Evolutionary conservation across 2,797 vertebrate species (phyloP), one percentile per base, ranked within the genome.

Genomic region (Ptychobarbus kaznakovi): DNA sequence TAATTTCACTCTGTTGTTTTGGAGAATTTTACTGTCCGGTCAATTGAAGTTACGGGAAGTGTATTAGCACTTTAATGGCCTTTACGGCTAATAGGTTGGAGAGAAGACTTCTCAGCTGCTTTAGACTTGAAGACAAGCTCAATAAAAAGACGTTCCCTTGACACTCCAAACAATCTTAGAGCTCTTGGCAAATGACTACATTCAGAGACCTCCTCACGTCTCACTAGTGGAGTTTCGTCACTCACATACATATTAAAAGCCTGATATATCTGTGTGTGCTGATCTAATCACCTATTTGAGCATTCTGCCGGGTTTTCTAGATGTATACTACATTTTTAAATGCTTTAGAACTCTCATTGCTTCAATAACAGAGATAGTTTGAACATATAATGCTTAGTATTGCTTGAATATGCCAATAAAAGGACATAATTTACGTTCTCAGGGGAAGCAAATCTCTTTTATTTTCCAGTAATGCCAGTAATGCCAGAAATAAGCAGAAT

Each of bases 61-160:
- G 69, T 82, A 84, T 87, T 87, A 87, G 68, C 68, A 79, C 56
- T 80, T 82, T 87, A 86, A 89, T 87, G 80, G 74, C 73, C 83
- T 84, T 80, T 77, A 87, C 86, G 72, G 56, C 65, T 61, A 28
- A 84, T 56, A 80, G 56, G 74, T 12, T 85, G 58, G 32, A 83
- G 53, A 49, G 42, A 61, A 80, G 63, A 72, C 53, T 77, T 75
- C 84, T 74, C 38, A n/a, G 44, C 58, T 75, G 73, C 9, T 61
- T 40, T 79, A 69, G 82, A 73, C 69, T 53, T 25, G 35, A 32
- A 38, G 84, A 79, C 86, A 74, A 74, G 70, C 35, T 40, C 76
- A 82, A 87, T 87, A 86, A 87, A 61, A 75, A 72, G 80, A 74
- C n/a, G 56, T 77, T 66, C 72, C 82, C 76, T 40, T 82, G 87